Conservation (phyloP, 2,113 vertebrate genomes). For the Hippotragus niger region DNA sequence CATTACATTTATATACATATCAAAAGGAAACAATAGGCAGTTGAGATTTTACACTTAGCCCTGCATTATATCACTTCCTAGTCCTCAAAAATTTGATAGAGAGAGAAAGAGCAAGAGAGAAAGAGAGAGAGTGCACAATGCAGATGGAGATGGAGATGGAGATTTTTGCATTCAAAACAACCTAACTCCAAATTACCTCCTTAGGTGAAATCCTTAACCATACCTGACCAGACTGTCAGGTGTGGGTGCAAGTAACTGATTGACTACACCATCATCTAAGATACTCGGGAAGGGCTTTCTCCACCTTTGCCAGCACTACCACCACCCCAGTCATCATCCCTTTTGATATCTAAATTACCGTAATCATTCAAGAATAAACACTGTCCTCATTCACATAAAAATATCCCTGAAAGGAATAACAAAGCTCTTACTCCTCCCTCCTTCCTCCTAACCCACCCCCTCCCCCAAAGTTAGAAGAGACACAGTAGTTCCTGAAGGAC, state of each 20-base stretch:
- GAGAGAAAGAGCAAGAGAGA: background rate
- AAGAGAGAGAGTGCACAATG: background rate
- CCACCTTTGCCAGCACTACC: background rate
- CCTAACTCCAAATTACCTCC: background rate
- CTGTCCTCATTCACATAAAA: background rate
- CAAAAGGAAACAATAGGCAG: background rate
- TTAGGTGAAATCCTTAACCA: background rate
- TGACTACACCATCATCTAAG: background rate
- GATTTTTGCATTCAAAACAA: background rate
- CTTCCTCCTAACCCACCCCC: background rate
- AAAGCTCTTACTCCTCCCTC: background rate
- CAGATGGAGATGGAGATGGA: background rate
- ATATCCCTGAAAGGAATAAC: background rate
- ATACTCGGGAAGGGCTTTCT: background rate
- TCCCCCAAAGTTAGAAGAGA: background rate
- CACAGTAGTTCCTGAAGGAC: background rate
- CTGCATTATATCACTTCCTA: background rate
- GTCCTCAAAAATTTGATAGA: background rate
- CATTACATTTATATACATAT: background rate
- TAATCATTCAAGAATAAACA: background rate
- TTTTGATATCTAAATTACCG: background rate
- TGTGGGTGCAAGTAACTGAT: background rate
- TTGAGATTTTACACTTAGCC: background rate
- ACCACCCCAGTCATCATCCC: background rate
- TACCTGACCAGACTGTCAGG: background rate